Conservation (phyloP, 2,113 vertebrate species). For the Ictalurus punctatus region DNA sequence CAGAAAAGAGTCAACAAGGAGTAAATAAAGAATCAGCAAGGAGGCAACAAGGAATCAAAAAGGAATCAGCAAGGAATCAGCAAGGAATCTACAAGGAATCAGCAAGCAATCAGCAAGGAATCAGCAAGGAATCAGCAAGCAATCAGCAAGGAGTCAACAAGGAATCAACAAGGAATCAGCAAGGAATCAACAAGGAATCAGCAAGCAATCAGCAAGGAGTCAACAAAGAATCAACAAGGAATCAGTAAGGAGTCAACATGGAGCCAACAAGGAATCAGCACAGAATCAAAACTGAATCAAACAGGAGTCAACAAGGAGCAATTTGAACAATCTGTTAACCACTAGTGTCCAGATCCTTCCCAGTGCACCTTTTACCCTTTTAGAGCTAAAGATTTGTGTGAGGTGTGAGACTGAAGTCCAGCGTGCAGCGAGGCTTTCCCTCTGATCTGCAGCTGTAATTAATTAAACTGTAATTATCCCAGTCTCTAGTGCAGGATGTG, state of each 20-base stretch:
- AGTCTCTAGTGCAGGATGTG: not conserved
- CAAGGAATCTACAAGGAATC: not conserved
- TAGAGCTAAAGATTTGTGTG: no score
- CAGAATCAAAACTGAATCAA: not conserved
- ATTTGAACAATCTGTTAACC: not conserved
- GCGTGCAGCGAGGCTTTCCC: not conserved
- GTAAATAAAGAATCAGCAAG: no score
- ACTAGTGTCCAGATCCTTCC: not conserved
- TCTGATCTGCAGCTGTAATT: conserved; percentile 10
- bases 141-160: not conserved
- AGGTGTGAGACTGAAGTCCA: not conserved
- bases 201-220: not conserved
- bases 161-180: not conserved
- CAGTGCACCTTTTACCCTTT: not conserved
- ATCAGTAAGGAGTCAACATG: not conserved
- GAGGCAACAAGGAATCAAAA: not conserved
- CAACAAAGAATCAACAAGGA: not conserved
- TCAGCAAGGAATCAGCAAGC: not conserved
- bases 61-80: not conserved
- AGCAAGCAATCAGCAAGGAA: no score
- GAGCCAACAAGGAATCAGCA: not conserved
- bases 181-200: not conserved
- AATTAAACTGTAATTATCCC: not conserved
- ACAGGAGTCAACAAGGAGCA: not conserved
- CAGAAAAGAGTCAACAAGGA: no score